Conservation (phyloP, 2,113 vertebrate species). For the Axis porcinus region DNA sequence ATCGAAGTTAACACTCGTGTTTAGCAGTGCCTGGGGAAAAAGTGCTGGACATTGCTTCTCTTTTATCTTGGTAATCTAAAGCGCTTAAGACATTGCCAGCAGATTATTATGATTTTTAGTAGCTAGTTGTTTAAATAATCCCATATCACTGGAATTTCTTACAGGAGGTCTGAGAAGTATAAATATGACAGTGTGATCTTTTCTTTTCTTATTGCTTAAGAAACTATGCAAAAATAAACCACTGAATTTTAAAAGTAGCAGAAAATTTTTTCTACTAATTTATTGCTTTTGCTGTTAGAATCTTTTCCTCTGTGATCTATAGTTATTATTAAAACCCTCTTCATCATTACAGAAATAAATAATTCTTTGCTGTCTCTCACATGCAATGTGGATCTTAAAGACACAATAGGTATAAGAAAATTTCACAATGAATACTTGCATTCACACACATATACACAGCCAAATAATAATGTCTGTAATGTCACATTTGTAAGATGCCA, state of each 20-base stretch:
- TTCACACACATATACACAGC: neutral
- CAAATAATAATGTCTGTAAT: neutral
- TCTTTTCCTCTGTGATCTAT: neutral
- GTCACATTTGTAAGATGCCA: neutral
- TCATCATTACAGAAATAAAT: neutral
- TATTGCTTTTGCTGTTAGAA: neutral
- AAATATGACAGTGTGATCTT: neutral
- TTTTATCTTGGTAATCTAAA: conserved; percentile 16
- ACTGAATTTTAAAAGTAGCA: neutral
- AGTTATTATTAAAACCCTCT: neutral
- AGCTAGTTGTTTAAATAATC: neutral
- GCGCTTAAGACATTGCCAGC: neutral
- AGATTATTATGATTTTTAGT: neutral
- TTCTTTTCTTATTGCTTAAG: neutral
- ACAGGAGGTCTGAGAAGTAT: neutral
- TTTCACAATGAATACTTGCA: neutral
- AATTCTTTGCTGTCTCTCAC: neutral
- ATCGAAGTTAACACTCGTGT: neutral
- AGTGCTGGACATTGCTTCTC: neutral
- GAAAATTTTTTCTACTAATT: neutral
- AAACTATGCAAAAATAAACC: neutral
- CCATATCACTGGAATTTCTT: neutral
- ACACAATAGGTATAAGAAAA: neutral
- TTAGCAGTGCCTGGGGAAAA: conserved; percentile 4
- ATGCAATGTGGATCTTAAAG: neutral